These are phyloP conservation scores for Argyrosomus japonicus DNA, from an alignment of 2,113 vertebrate species.

Conservation along the genomic window DNA sequence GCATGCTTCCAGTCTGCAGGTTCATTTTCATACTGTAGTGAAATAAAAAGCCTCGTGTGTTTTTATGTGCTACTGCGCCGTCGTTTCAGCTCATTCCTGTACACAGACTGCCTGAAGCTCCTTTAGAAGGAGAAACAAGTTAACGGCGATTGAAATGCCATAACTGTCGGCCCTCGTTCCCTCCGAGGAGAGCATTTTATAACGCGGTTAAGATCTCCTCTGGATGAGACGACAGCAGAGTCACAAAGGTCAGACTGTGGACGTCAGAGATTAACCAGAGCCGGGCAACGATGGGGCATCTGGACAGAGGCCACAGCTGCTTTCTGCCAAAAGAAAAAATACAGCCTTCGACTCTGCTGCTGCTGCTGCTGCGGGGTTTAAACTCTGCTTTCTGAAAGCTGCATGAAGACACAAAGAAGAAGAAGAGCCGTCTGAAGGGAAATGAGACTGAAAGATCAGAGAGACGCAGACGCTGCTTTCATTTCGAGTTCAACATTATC, in stretches of 20 bases:
- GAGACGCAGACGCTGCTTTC: neutral
- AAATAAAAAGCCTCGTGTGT: neutral
- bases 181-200: neutral
- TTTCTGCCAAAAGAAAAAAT: neutral
- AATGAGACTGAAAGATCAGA: neutral
- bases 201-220: neutral
- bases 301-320: neutral
- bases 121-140: neutral
- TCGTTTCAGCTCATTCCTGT: no score
- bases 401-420: neutral
- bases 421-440: no score
- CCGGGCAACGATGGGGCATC: neutral
- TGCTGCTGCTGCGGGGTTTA: neutral
- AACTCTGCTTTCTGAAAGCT: neutral
- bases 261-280: constrained; percentile 23
- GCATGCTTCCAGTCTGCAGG: neutral
- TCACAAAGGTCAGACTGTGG: neutral
- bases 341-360: neutral
- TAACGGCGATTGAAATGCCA: neutral
- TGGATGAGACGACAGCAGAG: neutral
- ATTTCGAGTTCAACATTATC: neutral
- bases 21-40: neutral
- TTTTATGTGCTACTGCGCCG: no score
- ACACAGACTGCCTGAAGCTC: neutral
- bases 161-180: neutral